phyloP scores from a whole-genome alignment of 2,888 invertebrate species.

The Drosophila austrosaltans region DNA sequence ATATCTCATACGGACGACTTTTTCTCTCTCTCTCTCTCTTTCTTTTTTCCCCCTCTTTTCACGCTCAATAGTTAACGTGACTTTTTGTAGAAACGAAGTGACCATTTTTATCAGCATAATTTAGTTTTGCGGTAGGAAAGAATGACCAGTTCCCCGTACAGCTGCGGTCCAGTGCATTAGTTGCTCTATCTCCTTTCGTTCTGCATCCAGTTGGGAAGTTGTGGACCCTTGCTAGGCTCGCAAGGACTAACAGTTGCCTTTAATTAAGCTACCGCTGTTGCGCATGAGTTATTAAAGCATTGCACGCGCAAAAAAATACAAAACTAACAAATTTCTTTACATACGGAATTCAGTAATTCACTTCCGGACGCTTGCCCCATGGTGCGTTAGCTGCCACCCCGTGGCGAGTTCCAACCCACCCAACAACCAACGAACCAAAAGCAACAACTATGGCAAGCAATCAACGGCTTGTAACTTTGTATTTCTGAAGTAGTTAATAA shows the following conservation, averaged over 20 bases:
- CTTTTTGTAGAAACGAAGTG: constrained; percentile 60
- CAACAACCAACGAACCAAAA: background rate
- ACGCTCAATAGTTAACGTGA: constrained; percentile 57
- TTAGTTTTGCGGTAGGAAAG: constrained; percentile 56
- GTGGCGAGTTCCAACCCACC: background rate
- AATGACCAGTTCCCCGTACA: constrained; percentile 41
- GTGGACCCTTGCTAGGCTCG: background rate
- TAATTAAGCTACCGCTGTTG: constrained; percentile 59
- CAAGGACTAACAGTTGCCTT: constrained; percentile 40
- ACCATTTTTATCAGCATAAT: constrained; percentile 74
- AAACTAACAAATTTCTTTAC: constrained; percentile 55
- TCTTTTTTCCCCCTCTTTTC: constrained; percentile 20
- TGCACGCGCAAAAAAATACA: constrained; percentile 59
- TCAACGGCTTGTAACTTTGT: constrained; percentile 60
- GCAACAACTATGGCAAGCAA: constrained; percentile 33
- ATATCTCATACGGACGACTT: constrained; percentile 54
- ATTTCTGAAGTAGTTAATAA: constrained; percentile 66
- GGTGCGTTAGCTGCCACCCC: constrained; percentile 19
- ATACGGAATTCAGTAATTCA: constrained; percentile 53
- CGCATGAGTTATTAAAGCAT: constrained; percentile 65
- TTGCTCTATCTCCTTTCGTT: constrained; percentile 19
- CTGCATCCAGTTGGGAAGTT: constrained; percentile 21
- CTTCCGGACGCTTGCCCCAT: constrained; percentile 32
- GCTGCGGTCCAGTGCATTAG: constrained; percentile 61
- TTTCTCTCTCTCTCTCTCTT: constrained; percentile 31